Conservation (phyloP, 2,888 invertebrate genomes). For the Apodemia zela region DNA sequence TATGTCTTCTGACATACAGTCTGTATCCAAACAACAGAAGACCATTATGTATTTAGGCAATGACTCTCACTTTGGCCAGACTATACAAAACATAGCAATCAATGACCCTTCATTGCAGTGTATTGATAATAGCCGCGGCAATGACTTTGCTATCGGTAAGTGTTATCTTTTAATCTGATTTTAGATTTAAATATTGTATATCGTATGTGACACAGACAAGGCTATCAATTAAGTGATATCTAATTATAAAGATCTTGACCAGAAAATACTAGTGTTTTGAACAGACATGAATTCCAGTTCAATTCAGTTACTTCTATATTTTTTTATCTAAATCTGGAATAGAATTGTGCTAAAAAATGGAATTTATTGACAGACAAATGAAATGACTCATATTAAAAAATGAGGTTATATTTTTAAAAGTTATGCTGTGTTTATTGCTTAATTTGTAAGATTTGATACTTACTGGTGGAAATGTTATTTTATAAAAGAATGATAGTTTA, state of each 20-base stretch:
- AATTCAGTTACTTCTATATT: too few species aligned
- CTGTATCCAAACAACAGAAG: constrained; percentile 55
- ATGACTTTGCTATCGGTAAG: constrained; percentile 51
- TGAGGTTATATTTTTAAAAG: too few species aligned
- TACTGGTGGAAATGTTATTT: too few species aligned
- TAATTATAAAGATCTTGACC: not conserved
- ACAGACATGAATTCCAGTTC: not conserved
- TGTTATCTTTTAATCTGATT: constrained; percentile 23
- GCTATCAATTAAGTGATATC: not conserved
- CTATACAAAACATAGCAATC: constrained; percentile 64
- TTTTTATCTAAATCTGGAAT: too few species aligned
- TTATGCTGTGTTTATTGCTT: too few species aligned
- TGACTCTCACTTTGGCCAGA: constrained; percentile 56
- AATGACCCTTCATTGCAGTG: constrained; percentile 56
- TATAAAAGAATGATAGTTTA: too few species aligned
- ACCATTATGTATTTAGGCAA: constrained; percentile 63
- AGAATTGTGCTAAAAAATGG: too few species aligned
- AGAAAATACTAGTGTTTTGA: not conserved
- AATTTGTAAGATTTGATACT: too few species aligned
- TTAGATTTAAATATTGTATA: not conserved
- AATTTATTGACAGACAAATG: too few species aligned
- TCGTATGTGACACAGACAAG: not conserved
- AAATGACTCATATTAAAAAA: too few species aligned
- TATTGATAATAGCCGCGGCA: constrained; percentile 37
- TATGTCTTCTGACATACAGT: constrained; percentile 61